Conservation (phyloP, 2,797 vertebrate species). For the Phalloptychus januarius region DNA sequence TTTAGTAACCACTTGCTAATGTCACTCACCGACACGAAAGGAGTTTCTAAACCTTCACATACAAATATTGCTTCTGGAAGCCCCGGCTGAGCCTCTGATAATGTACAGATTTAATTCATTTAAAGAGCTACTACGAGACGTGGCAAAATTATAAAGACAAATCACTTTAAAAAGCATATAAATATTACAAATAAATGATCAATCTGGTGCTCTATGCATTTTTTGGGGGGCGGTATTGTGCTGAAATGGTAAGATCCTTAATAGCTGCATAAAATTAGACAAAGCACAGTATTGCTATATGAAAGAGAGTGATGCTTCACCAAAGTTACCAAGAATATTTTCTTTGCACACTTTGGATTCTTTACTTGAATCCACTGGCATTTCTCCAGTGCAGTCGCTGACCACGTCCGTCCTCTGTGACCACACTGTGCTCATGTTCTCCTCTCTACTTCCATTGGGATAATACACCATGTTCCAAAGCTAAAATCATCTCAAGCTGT, state of each 20-base stretch:
- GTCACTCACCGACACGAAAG: conserved; percentile 29
- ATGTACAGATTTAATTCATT: neutral
- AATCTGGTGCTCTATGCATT: neutral
- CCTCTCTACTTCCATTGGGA: neutral
- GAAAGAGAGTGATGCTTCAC: too few species aligned
- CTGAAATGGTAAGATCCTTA: neutral
- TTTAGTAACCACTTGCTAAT: conserved; percentile 70
- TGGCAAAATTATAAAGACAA: neutral
- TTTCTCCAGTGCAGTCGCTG: neutral
- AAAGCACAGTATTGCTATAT: neutral
- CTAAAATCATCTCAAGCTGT: neutral
- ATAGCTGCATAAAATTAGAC: neutral
- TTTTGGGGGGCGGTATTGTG: neutral
- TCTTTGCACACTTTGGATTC: neutral
- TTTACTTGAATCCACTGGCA: too few species aligned
- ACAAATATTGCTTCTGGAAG: conserved; percentile 4
- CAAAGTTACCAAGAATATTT: neutral
- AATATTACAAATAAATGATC: neutral
- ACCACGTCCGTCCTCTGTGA: neutral
- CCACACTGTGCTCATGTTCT: neutral
- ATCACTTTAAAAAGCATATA: neutral
- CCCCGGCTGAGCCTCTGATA: neutral
- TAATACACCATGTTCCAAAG: neutral
- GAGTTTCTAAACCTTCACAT: conserved; percentile 42
- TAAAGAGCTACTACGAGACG: neutral